Evolutionary conservation across 2,888 invertebrate genomes (phyloP).

Genomic region (Actias luna): DNA sequence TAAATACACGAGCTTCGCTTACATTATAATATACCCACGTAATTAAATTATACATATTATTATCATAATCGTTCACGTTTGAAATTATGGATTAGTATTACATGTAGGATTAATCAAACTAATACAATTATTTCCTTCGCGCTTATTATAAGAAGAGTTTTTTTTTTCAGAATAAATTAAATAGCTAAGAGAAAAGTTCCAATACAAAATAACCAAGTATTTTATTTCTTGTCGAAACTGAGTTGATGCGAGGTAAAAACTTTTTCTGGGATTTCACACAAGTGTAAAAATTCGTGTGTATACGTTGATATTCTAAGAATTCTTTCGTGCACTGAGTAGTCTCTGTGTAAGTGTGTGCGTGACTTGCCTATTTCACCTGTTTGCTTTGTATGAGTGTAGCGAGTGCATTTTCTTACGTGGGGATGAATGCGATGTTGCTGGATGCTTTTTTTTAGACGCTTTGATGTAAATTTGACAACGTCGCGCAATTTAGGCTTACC

Average conservation of each 20-base stretch:
- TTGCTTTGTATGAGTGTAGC: slow-evolving; percentile 31
- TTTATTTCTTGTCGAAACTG: background rate
- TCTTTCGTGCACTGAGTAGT: slow-evolving; percentile 30
- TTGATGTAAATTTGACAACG: slow-evolving; percentile 74
- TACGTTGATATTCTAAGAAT: slow-evolving; percentile 56
- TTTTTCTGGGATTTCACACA: slow-evolving; percentile 36
- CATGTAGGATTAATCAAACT: too few relatives aligned
- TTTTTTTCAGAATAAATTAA: too few relatives aligned
- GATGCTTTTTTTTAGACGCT: slow-evolving; percentile 64
- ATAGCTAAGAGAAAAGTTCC: background rate
- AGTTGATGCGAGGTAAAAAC: slow-evolving; percentile 43
- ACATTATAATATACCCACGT: too few relatives aligned
- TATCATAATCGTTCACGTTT: too few relatives aligned
- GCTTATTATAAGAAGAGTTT: too few relatives aligned
- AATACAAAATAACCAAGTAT: background rate
- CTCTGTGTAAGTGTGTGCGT: slow-evolving; percentile 38
- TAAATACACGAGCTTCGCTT: too few relatives aligned
- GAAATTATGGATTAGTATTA: too few relatives aligned
- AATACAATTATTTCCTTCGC: too few relatives aligned
- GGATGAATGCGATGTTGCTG: slow-evolving; percentile 70
- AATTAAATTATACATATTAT: too few relatives aligned
- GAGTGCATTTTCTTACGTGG: slow-evolving; percentile 36
- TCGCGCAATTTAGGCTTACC: slow-evolving; percentile 59
- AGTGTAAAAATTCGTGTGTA: slow-evolving; percentile 28
- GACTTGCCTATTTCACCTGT: slow-evolving; percentile 57